Evolutionary conservation across 2,797 vertebrate genomes (phyloP).

Genomic region (Falco naumanni): DNA sequence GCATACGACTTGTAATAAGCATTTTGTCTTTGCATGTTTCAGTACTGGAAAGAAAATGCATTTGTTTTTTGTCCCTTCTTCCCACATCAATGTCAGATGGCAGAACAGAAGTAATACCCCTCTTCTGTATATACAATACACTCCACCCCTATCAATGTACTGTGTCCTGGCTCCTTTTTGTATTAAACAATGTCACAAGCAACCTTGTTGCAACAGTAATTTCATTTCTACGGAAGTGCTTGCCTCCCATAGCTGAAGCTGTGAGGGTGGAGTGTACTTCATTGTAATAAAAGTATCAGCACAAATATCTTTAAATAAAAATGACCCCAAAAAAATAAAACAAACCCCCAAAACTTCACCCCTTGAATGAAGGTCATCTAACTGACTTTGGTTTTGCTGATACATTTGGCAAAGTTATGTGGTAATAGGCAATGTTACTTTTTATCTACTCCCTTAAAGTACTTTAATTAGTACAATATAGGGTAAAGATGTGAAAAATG

Average conservation of each 20-base stretch:
- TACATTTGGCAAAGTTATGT: not conserved
- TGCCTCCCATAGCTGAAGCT: slow-evolving; percentile 11
- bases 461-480: not conserved
- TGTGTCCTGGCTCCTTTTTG: slow-evolving; percentile 51
- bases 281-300: not conserved
- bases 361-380: not conserved
- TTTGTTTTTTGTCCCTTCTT: slow-evolving; percentile 48
- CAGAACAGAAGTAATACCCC: slow-evolving; percentile 6
- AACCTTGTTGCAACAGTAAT: slow-evolving; percentile 48
- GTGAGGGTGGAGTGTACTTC: slow-evolving; percentile 30
- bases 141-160: slow-evolving; percentile 41
- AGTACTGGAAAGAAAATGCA: slow-evolving; percentile 39
- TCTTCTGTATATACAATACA: slow-evolving; percentile 45
- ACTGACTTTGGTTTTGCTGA: slow-evolving; percentile 2
- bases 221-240: slow-evolving; percentile 36
- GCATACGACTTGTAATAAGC: slow-evolving; percentile 54
- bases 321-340: not conserved
- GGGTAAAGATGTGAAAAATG: not conserved
- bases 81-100: slow-evolving; percentile 2
- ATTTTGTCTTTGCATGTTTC: slow-evolving; percentile 64
- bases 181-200: slow-evolving; percentile 69
- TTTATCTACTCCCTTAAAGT: not conserved
- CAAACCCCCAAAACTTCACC: not conserved
- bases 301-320: not conserved
- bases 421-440: not conserved